Base-by-base conservation (phyloP, 1,140 invertebrate species). In the Sesamia nonagrioides region DNA sequence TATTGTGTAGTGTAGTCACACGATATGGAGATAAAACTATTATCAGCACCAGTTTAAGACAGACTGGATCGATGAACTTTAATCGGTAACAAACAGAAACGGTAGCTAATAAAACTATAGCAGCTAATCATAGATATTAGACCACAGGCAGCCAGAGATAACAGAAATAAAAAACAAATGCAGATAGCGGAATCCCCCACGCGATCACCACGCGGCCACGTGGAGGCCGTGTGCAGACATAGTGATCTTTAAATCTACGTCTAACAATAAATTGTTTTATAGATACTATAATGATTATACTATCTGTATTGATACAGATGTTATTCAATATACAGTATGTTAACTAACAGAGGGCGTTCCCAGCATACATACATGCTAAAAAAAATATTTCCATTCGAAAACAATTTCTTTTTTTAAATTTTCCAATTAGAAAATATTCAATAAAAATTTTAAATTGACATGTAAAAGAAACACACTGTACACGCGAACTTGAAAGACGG, bases 171-270 rank as follows among this genome's bases (percentile, higher is more conserved):
- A 71, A 71, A 71, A 35, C 7, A 33, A 52, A 68, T 21, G n/a
- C 48, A 52, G 68, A 54, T 71, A 71, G 48, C 18, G 68, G 45
- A 71, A 71, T 71, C 68, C 68, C 48, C 48, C 68, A 71, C 68
- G 68, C 27, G 48, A n/a, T 0, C 7, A 17, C n/a, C 48, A 71
- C 48, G 68, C 37, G 68, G 27, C n/a, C 48, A 71, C 48, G 68
- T 54, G 68, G 27, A 18, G 48, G 1, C n/a, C n/a, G 68, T 2
- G 48, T 54, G 45, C 18, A 17, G 4, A 68, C 40, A 18, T 45
- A 48, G 42, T 68, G 63, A 33, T 68, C 5, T 63, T 63, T 61
- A 61, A 40, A 27, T 27, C 27, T 27, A 27, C 27, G 27, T 60
- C n/a, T n/a, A n/a, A 61, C 1, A 63, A 63, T 61, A 63, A 63